Percentiles rank a stretch among this genome's conserved stretches.
Conservation (phyloP, 2,888 invertebrate species). For the Plemyria rubiginata region DNA sequence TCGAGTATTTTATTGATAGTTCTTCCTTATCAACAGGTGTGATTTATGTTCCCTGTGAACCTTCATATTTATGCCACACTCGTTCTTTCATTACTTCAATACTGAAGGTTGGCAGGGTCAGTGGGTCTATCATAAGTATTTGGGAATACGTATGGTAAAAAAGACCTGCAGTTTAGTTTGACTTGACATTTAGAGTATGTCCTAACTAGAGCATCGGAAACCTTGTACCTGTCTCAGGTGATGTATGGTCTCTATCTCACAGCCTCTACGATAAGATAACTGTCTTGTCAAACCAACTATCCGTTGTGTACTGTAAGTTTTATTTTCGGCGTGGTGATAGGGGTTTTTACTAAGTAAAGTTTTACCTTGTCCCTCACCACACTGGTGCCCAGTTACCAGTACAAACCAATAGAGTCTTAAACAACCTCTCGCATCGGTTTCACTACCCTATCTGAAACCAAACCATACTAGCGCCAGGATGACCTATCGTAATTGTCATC, state of each 20-base stretch:
- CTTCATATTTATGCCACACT: not conserved
- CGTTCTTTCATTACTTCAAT: not conserved
- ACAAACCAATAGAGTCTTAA: not conserved
- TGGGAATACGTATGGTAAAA: no score
- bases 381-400: not conserved
- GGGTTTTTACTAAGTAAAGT: not conserved
- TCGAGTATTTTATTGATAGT: conserved; percentile 25
- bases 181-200: conserved; percentile 6
- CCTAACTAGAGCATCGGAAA: conserved; percentile 7
- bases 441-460: no score
- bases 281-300: conserved; percentile 13
- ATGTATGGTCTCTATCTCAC: conserved; percentile 39
- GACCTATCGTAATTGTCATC: no score
- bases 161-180: not conserved
- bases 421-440: no score
- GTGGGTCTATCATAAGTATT: no score
- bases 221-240: conserved; percentile 31
- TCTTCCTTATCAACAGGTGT: conserved; percentile 27
- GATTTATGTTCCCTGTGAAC: not conserved
- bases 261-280: conserved; percentile 46
- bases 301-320: conserved; percentile 4
- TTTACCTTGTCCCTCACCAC: not conserved
- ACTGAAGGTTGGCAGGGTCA: no score
- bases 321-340: conserved; percentile 11
- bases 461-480: no score